These are phyloP conservation scores for Salvelinus alpinus DNA, from an alignment of 2,113 vertebrate genomes.

Conservation along the genomic window DNA sequence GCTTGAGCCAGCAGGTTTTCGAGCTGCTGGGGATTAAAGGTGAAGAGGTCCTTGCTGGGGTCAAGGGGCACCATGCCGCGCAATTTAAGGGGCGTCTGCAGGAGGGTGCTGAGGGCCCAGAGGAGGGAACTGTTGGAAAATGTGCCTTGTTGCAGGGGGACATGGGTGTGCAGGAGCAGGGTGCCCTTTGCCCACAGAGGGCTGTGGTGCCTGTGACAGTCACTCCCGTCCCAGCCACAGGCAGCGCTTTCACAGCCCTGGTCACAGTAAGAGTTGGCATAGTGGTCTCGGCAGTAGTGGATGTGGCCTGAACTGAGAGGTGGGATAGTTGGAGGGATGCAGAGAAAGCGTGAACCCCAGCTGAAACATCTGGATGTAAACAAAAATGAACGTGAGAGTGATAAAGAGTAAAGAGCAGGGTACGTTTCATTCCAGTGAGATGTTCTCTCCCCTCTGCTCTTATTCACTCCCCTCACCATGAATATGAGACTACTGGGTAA, in stretches of 20 bases:
- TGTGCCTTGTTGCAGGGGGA: conserved; percentile 56
- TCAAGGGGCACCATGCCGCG: conserved; percentile 59
- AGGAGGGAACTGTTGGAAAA: conserved; percentile 69
- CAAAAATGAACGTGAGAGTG: no score
- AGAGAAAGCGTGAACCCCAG: background rate
- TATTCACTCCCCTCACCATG: background rate
- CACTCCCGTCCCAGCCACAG: conserved; percentile 89
- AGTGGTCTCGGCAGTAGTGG: conserved; percentile 82
- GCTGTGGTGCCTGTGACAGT: conserved; percentile 70
- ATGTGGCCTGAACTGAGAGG: conserved; percentile 74
- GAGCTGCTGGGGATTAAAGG: conserved; percentile 59
- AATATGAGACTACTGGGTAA: background rate
- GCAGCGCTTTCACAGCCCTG: conserved; percentile 76
- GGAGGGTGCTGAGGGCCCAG: conserved; percentile 75
- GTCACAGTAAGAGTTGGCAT: conserved; percentile 82
- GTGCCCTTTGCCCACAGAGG: conserved; percentile 70
- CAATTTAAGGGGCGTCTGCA: conserved; percentile 77
- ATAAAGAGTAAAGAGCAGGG: background rate
- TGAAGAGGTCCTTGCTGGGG: conserved; percentile 49
- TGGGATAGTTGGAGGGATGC: background rate
- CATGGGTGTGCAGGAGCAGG: conserved; percentile 69
- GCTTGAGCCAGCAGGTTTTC: conserved; percentile 51
- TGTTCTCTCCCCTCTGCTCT: background rate
- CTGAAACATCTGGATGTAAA: no score
- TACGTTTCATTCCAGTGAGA: no score